These are phyloP conservation scores for Candidula unifasciata DNA, from an alignment of 2,888 invertebrate genomes.

Conservation along the genomic window DNA sequence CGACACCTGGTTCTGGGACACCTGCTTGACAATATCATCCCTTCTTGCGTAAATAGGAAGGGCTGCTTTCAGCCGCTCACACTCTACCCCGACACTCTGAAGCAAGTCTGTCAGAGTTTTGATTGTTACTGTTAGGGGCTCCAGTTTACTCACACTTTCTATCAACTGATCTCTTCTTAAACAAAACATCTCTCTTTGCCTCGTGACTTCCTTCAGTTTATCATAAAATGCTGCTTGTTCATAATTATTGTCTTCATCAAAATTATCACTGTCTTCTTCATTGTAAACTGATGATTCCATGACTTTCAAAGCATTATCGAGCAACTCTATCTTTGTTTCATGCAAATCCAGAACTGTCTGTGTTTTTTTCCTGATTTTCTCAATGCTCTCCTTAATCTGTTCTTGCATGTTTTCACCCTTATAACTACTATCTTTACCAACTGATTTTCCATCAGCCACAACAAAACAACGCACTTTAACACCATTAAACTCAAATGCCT, in stretches of 20 bases:
- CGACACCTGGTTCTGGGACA: constrained; percentile 68
- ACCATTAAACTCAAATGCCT: not conserved
- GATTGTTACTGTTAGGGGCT: not conserved
- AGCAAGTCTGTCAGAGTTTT: constrained; percentile 54
- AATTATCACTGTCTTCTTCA: not conserved
- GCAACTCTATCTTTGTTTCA: not conserved
- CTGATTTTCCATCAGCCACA: not conserved
- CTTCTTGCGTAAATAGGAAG: constrained; percentile 74
- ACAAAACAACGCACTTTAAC: not conserved
- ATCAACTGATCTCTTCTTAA: constrained; percentile 53
- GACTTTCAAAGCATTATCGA: constrained; percentile 9
- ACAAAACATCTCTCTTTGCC: constrained; percentile 62
- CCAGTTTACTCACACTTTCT: constrained; percentile 49
- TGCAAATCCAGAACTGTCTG: not conserved
- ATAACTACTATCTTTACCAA: not conserved
- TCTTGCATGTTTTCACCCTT: constrained; percentile 1
- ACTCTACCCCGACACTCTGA: constrained; percentile 64
- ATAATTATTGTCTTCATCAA: constrained; percentile 42
- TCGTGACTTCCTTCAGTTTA: constrained; percentile 60
- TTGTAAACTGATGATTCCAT: not conserved
- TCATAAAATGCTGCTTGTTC: constrained; percentile 58
- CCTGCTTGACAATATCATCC: constrained; percentile 63
- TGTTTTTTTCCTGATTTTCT: constrained; percentile 4
- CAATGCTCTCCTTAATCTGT: constrained; percentile 7
- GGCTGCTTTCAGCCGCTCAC: constrained; percentile 59